These are phyloP conservation scores for Glareola pratincola DNA, from an alignment of 2,113 vertebrate species.

Conservation along the genomic window DNA sequence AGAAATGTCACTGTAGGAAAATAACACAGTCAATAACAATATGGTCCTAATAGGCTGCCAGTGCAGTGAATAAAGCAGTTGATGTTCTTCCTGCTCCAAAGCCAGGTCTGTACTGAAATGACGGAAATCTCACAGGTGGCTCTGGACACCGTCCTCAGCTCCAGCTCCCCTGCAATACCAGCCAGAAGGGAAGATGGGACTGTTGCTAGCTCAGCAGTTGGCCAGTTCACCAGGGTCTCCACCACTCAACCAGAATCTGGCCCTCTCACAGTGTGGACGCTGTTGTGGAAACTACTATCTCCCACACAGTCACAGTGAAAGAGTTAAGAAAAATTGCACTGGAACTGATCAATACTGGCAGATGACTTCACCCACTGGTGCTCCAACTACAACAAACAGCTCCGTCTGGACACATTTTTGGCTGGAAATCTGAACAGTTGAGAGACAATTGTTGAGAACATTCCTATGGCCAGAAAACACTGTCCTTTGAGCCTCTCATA, in stretches of 20 bases:
- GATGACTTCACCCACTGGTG: not conserved
- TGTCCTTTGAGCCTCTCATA: not conserved
- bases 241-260: not conserved
- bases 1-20: not conserved
- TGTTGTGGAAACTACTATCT: not conserved
- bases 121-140: not conserved
- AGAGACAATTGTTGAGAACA: not conserved
- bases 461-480: not conserved
- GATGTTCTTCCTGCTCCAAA: not conserved
- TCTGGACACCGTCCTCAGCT: not conserved
- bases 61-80: not conserved
- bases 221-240: not conserved
- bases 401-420: not conserved
- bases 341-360: not conserved
- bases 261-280: not conserved
- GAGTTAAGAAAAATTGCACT: not conserved
- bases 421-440: not conserved
- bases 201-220: not conserved
- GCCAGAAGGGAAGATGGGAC: not conserved
- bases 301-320: not conserved
- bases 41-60: not conserved
- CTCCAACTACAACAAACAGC: not conserved
- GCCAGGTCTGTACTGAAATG: not conserved
- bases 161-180: not conserved
- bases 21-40: not conserved